These are phyloP conservation scores for Oreochromis mossambicus DNA, from an alignment of 2,797 vertebrate species.

Conservation along the genomic window DNA sequence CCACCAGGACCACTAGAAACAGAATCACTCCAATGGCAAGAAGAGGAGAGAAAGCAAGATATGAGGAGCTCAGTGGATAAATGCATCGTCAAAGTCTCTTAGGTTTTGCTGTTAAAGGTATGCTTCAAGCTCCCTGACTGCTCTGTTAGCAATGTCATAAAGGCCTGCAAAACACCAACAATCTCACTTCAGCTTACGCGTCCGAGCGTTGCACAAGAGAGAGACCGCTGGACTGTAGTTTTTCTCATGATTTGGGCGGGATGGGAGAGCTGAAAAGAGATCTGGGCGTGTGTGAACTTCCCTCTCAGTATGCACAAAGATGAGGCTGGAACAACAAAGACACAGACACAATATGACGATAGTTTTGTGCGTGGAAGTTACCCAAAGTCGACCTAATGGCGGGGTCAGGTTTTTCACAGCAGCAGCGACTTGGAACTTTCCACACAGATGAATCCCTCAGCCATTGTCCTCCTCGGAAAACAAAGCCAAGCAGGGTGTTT, in stretches of 20 bases:
- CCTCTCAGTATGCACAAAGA: conserved; percentile 21
- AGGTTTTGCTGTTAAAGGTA: neutral
- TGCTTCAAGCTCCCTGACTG: neutral
- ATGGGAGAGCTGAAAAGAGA: conserved; percentile 34
- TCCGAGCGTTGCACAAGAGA: neutral
- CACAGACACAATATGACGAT: neutral
- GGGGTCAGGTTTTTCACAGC: conserved; percentile 29
- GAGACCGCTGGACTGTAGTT: neutral
- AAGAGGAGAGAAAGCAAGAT: neutral
- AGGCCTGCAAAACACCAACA: neutral
- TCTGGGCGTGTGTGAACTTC: conserved; percentile 36
- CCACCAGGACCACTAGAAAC: conserved; percentile 74
- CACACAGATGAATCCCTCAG: conserved; percentile 12
- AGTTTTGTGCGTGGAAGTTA: neutral
- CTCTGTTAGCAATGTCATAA: neutral
- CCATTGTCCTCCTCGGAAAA: conserved; percentile 66
- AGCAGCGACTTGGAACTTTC: conserved; percentile 50
- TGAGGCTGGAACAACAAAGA: conserved; percentile 57
- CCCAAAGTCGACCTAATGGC: neutral
- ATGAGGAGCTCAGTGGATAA: neutral
- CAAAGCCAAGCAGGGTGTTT: conserved; percentile 3
- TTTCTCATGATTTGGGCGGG: conserved; percentile 8
- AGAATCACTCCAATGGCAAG: conserved; percentile 68
- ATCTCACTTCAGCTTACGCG: neutral
- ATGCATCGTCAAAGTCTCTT: neutral